Conservation (phyloP, 1,140 invertebrate genomes). For the Pogonognathellus flavescens region DNA sequence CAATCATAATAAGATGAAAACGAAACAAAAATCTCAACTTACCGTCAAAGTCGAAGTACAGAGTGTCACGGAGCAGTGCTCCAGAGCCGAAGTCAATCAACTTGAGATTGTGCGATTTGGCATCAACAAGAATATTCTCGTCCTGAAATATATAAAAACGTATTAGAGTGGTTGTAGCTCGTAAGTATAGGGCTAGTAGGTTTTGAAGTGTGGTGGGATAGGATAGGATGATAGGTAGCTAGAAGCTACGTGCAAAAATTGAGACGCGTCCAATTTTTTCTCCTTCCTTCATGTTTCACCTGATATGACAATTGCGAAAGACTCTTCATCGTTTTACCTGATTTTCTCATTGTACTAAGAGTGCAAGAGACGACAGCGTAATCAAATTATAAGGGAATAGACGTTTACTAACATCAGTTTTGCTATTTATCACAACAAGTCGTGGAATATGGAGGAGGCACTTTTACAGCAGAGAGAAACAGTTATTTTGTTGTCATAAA, state of each 20-base stretch:
- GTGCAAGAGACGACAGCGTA: too few species aligned
- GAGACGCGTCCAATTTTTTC: conserved; percentile 22
- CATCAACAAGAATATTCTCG: conserved; percentile 78
- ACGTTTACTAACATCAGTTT: too few species aligned
- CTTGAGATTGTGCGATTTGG: conserved; percentile 73
- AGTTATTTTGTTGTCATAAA: too few species aligned
- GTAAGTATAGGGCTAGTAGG: not conserved
- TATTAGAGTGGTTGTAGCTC: not conserved
- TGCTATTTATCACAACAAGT: too few species aligned
- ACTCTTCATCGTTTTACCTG: not conserved
- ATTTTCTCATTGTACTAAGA: too few species aligned
- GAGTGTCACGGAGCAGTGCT: conserved; percentile 74
- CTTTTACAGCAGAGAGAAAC: too few species aligned
- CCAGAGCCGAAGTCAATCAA: conserved; percentile 81
- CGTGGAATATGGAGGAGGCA: too few species aligned
- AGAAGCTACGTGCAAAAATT: not conserved
- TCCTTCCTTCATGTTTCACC: conserved; percentile 34
- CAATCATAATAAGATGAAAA: conserved; percentile 2
- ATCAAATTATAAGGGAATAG: too few species aligned
- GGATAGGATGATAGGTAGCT: too few species aligned
- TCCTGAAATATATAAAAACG: conserved; percentile 69
- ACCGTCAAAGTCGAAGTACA: conserved; percentile 81
- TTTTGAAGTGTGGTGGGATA: too few species aligned
- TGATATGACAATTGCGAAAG: not conserved
- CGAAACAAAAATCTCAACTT: conserved; percentile 67